Conservation (phyloP, 2,797 vertebrate genomes). For the Poecile montanus region DNA sequence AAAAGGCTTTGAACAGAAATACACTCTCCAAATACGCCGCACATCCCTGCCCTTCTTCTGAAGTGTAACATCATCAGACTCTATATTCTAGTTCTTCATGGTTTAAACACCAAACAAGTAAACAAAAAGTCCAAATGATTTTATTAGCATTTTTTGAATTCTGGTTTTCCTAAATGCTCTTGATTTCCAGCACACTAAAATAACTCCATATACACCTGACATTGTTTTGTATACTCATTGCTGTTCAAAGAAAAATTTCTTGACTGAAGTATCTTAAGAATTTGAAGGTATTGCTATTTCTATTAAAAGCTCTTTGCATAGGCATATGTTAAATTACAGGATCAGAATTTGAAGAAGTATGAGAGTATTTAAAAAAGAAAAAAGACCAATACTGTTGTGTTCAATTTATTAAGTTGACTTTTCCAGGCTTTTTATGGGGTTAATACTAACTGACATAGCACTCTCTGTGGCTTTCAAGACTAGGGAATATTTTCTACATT, state of each 20-base stretch:
- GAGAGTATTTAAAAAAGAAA: neutral
- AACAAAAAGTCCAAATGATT: neutral
- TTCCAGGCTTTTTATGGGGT: neutral
- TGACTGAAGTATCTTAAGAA: neutral
- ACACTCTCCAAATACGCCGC: neutral
- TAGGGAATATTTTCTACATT: constrained; percentile 8
- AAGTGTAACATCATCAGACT: neutral
- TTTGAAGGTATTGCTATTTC: neutral
- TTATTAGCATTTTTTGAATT: neutral
- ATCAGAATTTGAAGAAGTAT: neutral
- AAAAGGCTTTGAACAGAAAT: neutral
- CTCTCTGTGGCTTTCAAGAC: neutral
- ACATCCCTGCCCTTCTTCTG: neutral
- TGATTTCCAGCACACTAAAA: neutral
- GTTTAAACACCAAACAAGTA: neutral
- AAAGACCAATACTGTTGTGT: neutral
- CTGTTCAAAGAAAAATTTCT: neutral
- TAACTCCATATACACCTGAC: neutral
- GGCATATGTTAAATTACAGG: neutral
- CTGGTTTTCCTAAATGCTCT: neutral
- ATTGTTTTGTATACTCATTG: neutral
- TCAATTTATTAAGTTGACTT: neutral
- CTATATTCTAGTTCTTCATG: neutral
- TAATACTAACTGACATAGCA: neutral
- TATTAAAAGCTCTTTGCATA: neutral